Evolutionary conservation across 2,888 invertebrate species (phyloP), one percentile per base, ranked within the genome.

Genomic region (Dysmachus trigonus): DNA sequence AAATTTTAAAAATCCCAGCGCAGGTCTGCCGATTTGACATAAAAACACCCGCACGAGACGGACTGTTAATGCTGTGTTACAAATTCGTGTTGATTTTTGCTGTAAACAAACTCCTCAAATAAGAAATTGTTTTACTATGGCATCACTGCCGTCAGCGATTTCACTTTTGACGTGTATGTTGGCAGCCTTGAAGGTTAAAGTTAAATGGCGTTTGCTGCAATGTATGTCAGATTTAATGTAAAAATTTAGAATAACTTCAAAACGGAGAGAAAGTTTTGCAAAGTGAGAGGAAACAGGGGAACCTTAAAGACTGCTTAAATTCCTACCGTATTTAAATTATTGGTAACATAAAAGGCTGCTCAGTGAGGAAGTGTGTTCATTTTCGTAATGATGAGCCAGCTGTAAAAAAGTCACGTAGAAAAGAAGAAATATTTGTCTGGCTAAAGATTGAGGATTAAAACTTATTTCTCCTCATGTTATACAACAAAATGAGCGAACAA

Each of bases 161-260:
- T 27, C 3, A 62, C 8, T 10, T 18, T 38, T 2, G 13, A 18
- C 18, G 31, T 22, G 33, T 33, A 38, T 22, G 22, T 76, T 35
- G 76, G 35, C 76, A 8, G 18, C 13, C 7, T 27, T 76, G 76
- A 18, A 76, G 76, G 35, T 62, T 76, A 41, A 77, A 77, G 47
- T 33, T 77, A 77, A 77, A 77, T 77, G 77, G 77, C 77, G 77
- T 77, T 76, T 41, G 77, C 41, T 22, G 47, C 47, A 22, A 6
- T 76, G 22, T 38, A 15, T 41, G 77, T 77, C 77, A 77, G 47
- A 76, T 77, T 77, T 77, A 30, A 13, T 51, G 13, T 27, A 51
- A 77, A 47, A 47, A 38, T 22, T 62, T 62, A 62, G 27, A 1
- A 62, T 62, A 62, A 22, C 7, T 22, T 62, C 18, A 62, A 27